phyloP scores from a whole-genome alignment of 2,888 invertebrate genomes.

The Agelastica alni region DNA sequence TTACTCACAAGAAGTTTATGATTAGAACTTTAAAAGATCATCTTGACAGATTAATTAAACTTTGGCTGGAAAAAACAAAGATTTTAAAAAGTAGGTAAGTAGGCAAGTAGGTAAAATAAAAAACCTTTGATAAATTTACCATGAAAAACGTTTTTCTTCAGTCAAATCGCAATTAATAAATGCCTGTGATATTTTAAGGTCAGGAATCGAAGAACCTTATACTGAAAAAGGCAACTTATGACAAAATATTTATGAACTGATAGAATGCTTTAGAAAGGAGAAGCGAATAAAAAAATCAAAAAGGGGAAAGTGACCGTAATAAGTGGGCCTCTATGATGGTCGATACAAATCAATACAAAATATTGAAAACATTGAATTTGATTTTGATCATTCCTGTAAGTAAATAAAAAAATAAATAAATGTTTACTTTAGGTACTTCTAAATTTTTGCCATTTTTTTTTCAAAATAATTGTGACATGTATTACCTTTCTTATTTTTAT shows the following conservation, averaged over 20 bases:
- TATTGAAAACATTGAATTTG: no score
- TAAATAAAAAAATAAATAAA: no score
- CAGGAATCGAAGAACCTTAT: not conserved
- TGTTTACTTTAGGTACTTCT: no score
- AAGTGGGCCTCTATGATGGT: constrained; percentile 4
- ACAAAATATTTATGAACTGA: not conserved
- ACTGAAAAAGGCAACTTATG: not conserved
- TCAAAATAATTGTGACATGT: not conserved
- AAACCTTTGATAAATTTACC: no score
- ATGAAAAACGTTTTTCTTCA: no score
- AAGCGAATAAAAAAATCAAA: not conserved
- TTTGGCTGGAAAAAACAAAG: not conserved
- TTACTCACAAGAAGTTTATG: not conserved
- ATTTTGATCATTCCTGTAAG: no score
- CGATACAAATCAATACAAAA: no score
- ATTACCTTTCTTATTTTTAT: constrained; percentile 4
- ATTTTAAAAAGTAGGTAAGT: not conserved
- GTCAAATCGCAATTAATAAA: no score
- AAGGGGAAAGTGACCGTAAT: not conserved
- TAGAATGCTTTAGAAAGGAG: not conserved
- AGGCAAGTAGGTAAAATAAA: not conserved
- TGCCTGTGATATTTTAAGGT: not conserved
- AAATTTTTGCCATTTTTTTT: no score
- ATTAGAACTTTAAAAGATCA: constrained; percentile 2
- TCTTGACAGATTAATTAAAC: not conserved